Base-by-base conservation (phyloP, 2,888 invertebrate genomes). In the Eulithis prunata region DNA sequence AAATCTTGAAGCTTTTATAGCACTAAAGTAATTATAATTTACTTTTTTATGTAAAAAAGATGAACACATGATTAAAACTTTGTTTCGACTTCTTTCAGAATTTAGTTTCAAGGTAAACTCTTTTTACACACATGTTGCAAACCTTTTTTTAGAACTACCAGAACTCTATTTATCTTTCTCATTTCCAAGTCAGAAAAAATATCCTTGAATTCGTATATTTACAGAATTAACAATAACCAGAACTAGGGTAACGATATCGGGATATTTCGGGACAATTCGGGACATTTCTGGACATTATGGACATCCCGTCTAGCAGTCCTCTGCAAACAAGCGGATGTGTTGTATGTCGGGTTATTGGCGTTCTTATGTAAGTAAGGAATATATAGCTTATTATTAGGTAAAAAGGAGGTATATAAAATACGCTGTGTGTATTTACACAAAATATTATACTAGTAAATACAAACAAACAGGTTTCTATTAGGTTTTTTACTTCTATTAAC, bases 381-480 rank as follows among this genome's bases (percentile, higher is more conserved):
- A 64, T 59, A 59, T 52, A 43, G 56, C 56, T 41, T 13, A 13
- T 2, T 14, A 43, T 58, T 43, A 45, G n/a, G 21, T 45, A 51
- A 81, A 49, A 81, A 79, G 75, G 80, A 82, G 81, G 56, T 56
- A 43, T 51, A 56, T 47, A 61, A 21, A 47, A 38, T 52, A 43
- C 43, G 54, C 8, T 7, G 28, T 7, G n/a, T 32, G 12, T 45
- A 21, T 52, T 36, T 47, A 7, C 57, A 36, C 32, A 57, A 10
- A 7, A 32, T 3, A 38, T 53, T 49, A 49, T 49, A 11, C 3
- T 21, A 21, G 21, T 14, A 7, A 21, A 49, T 49, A 14, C 3
- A 32, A 2, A 21, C 21, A 11, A 21, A 10, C 8, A 14, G 3
- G 41, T 7, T 41, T 41, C 8, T 8, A 41, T 41, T 5, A 3